Evolutionary conservation across 2,113 vertebrate genomes (phyloP).

Genomic region (Aplodontia rufa): DNA sequence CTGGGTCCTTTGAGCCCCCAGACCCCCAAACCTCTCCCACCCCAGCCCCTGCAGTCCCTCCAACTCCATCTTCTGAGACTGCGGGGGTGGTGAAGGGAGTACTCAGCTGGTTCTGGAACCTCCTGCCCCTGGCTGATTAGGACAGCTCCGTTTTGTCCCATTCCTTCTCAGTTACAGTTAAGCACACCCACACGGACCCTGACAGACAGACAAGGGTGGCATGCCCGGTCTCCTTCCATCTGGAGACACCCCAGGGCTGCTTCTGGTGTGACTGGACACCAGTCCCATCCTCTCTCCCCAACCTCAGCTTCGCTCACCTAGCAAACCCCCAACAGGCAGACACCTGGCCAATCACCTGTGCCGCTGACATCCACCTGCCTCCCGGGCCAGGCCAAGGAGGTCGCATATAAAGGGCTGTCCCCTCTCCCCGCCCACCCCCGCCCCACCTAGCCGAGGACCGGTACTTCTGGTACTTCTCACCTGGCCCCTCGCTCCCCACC

Average conservation of each 20-base stretch:
- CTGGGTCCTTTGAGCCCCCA: not conserved
- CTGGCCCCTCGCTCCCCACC: slow-evolving; percentile 33
- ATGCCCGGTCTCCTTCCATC: not conserved
- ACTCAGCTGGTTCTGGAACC: accelerated
- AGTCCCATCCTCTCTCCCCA: not conserved
- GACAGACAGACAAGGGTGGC: not conserved
- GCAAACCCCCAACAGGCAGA: slow-evolving; percentile 48
- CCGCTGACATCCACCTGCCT: not conserved
- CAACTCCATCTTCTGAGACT: accelerated
- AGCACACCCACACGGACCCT: not conserved
- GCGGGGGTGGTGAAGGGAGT: accelerated
- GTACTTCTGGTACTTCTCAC: slow-evolving; percentile 6
- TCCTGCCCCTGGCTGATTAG: not conserved
- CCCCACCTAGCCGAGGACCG: not conserved
- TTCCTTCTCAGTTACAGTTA: not conserved
- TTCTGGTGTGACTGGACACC: not conserved
- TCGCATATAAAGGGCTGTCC: not conserved
- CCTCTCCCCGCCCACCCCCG: not conserved
- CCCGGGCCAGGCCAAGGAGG: not conserved
- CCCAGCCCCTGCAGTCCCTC: not conserved
- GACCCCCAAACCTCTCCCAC: too few species aligned
- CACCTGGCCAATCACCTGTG: slow-evolving; percentile 44
- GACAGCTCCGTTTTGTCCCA: accelerated
- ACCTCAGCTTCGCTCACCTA: not conserved
- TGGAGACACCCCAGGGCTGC: not conserved